Base-by-base conservation (phyloP, 2,797 vertebrate genomes). In the Rhinichthys osculus region DNA sequence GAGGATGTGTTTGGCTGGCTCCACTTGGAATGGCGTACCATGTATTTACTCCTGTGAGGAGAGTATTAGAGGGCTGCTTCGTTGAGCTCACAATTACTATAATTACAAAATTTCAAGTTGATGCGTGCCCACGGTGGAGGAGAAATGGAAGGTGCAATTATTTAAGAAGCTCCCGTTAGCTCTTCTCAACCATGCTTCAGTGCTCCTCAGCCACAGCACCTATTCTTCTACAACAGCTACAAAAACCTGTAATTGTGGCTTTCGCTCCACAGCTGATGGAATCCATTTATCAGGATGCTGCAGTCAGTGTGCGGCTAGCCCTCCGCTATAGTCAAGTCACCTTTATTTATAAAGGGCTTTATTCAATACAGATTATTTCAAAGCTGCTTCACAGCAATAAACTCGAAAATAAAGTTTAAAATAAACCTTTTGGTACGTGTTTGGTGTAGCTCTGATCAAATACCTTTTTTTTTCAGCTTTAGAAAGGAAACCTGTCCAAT, bases 91-190 rank as follows among this genome's bases (percentile, higher is more conserved):
- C 92, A 92, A 94, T 95, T 90, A 94, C 92, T 91, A 91, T 94
- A 93, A 94, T 94, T 93, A 94, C 89, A 92, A 93, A 89, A 93
- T 95, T 94, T 93, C 91, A 92, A 92, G 90, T 91, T 92, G 85
- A 90, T 88, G 90, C 86, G 83, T 90, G 91, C 89, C 88, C 87
- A 85, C 82, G 86, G 88, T 85, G 91, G 90, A 78, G 86, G 91
- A 90, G 89, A 91, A 89, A 88, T 64, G 85, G 87, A 89, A 89
- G 89, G 89, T 88, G 80, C 88, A 91, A 89, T 93, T 94, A 94
- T 93, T 92, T 88, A 89, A 89, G 81, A 87, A 83, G 85, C 80
- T 83, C 85, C 84, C 66, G 62, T 78, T 83, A 82, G 44, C 66
- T 83, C 81, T 59, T 78, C 84, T 81, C 72, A 83, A 62, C 84